Conservation (phyloP, 2,113 vertebrate species). For the Macrotis lagotis region DNA sequence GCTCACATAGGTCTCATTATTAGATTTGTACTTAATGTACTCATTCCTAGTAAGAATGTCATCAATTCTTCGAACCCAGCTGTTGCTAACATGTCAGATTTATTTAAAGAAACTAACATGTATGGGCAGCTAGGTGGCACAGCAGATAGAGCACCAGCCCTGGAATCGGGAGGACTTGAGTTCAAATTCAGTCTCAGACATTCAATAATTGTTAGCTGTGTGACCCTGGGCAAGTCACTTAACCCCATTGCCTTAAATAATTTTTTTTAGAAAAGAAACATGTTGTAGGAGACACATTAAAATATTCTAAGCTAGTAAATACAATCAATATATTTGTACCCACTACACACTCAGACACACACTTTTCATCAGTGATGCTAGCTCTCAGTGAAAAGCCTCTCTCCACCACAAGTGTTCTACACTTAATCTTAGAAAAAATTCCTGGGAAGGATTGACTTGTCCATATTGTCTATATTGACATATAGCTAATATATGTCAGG, state of each 20-base stretch:
- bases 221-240: too few relatives aligned
- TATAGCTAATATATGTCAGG: not conserved
- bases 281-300: not conserved
- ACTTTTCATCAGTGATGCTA: not conserved
- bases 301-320: not conserved
- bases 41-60: constrained; percentile 64
- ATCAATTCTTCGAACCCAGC: constrained; percentile 60
- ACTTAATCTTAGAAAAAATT: not conserved
- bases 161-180: too few relatives aligned
- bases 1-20: constrained; percentile 60
- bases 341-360: not conserved
- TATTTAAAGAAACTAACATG: constrained; percentile 54
- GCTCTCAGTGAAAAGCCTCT: not conserved
- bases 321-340: not conserved
- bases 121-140: too few relatives aligned
- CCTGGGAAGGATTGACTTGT: not conserved
- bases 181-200: too few relatives aligned
- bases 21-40: constrained; percentile 65
- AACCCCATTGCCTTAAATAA: too few relatives aligned
- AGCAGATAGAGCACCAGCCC: too few relatives aligned
- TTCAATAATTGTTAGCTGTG: too few relatives aligned
- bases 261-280: too few relatives aligned
- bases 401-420: not conserved
- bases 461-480: too few relatives aligned
- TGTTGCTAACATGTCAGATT: constrained; percentile 68